Percentiles rank a stretch among this genome's conserved stretches.
Evolutionary conservation across 2,888 invertebrate species (phyloP).

Genomic region (Leptothorax acervorum): DNA sequence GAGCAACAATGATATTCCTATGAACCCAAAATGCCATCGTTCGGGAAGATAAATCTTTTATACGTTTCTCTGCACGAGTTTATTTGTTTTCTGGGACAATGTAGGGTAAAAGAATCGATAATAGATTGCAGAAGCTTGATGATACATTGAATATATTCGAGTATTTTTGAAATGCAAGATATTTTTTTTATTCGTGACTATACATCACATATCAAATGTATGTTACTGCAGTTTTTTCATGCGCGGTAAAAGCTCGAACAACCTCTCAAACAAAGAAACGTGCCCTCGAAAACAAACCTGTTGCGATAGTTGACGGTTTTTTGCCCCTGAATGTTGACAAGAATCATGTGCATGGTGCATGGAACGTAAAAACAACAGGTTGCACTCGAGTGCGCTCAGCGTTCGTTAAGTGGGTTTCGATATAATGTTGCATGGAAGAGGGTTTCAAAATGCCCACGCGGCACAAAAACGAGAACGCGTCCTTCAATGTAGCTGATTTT

Average conservation of each 20-base stretch:
- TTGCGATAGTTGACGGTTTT: slow-evolving; percentile 31
- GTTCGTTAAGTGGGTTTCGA: slow-evolving; percentile 47
- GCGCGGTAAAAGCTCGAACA: neutral
- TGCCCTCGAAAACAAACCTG: slow-evolving; percentile 36
- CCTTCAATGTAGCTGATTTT: slow-evolving; percentile 28
- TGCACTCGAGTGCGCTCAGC: slow-evolving; percentile 46
- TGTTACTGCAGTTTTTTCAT: neutral
- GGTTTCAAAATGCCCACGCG: slow-evolving; percentile 43
- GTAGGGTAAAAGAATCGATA: neutral
- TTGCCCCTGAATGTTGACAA: slow-evolving; percentile 38
- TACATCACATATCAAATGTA: neutral
- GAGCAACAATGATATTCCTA: neutral
- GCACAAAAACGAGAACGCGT: slow-evolving; percentile 46
- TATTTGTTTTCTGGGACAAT: neutral
- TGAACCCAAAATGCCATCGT: neutral
- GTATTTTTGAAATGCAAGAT: neutral
- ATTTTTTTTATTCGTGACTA: neutral
- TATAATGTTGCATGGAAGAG: slow-evolving; percentile 30
- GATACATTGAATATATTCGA: neutral
- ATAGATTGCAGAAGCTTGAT: neutral
- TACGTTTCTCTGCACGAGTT: neutral
- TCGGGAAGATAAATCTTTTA: neutral
- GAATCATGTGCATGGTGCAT: slow-evolving; percentile 10
- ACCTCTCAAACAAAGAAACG: neutral
- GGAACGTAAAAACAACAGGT: slow-evolving; percentile 49